Percentiles rank a stretch among this genome's conserved stretches.
These are phyloP conservation scores for Spongilla lacustris DNA, from an alignment of 37 sponge, comb jelly and placozoan genomes.

Conservation along the genomic window DNA sequence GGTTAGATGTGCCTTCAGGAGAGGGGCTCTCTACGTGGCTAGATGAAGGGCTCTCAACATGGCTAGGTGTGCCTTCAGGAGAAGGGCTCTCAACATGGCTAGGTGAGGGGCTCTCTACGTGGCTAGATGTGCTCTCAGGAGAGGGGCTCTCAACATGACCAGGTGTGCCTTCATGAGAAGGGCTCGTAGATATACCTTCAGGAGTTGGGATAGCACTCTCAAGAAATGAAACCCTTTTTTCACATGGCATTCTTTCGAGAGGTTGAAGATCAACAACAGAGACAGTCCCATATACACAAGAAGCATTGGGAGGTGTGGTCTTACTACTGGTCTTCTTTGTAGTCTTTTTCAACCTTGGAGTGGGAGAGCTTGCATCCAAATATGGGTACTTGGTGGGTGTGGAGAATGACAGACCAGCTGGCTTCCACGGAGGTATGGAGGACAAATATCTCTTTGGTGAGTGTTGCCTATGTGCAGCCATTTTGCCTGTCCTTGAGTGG, in stretches of 20 bases:
- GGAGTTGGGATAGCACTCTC: too few relatives aligned
- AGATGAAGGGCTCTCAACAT: too few relatives aligned
- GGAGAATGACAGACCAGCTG: not conserved
- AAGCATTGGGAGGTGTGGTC: not conserved
- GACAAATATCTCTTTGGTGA: not conserved
- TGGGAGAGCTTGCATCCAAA: not conserved
- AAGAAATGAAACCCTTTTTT: too few relatives aligned
- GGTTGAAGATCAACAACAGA: not conserved
- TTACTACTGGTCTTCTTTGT: not conserved
- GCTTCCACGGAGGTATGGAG: slow-evolving; percentile 8
- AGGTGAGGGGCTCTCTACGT: too few relatives aligned
- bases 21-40: too few relatives aligned
- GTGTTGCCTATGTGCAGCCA: not conserved
- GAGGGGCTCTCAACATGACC: too few relatives aligned
- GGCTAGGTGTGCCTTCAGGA: too few relatives aligned
- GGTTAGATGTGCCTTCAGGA: too few relatives aligned
- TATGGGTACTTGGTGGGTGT: not conserved
- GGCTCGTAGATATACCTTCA: too few relatives aligned
- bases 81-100: too few relatives aligned
- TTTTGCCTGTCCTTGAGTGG: slow-evolving; percentile 10
- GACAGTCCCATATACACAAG: not conserved
- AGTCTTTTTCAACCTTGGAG: not conserved
- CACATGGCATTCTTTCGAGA: not conserved
- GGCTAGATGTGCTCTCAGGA: too few relatives aligned
- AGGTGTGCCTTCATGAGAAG: too few relatives aligned